Percentiles rank a stretch among this genome's conserved stretches.
Conservation (phyloP, 2,888 invertebrate genomes). For the Polydesmus complanatus region DNA sequence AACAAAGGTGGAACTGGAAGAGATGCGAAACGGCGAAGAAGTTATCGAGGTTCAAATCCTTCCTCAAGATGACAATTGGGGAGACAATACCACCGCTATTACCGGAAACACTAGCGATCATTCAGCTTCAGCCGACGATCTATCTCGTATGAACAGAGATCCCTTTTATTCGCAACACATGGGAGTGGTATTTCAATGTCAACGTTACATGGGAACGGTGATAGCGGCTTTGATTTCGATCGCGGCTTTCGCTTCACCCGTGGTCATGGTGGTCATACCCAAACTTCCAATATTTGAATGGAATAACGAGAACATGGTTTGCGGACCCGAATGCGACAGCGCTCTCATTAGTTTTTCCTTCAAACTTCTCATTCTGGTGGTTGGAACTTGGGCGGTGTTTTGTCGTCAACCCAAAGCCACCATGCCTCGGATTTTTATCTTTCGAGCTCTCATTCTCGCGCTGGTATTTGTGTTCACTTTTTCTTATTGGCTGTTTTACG, state of each 20-base stretch:
- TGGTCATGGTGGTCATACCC: constrained; percentile 88
- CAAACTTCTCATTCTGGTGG: constrained; percentile 71
- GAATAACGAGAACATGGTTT: constrained; percentile 43
- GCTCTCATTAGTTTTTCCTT: constrained; percentile 79
- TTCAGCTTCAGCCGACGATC: constrained; percentile 80
- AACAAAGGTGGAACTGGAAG: constrained; percentile 25
- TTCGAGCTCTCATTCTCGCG: constrained; percentile 73
- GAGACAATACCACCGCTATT: constrained; percentile 93
- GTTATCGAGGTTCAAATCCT: constrained; percentile 91
- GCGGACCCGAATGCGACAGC: constrained; percentile 88
- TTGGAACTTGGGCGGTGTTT: constrained; percentile 88
- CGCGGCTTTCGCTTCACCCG: constrained; percentile 75
- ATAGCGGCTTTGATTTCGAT: constrained; percentile 64
- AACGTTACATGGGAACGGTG: constrained; percentile 67
- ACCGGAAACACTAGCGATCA: constrained; percentile 94
- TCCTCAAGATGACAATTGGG: constrained; percentile 91
- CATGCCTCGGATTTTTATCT: constrained; percentile 80
- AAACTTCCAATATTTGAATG: constrained; percentile 46
- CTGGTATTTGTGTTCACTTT: constrained; percentile 82
- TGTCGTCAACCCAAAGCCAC: constrained; percentile 68
- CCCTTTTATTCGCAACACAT: constrained; percentile 16
- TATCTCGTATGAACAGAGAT: constrained; percentile 7
- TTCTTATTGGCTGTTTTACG: constrained; percentile 96
- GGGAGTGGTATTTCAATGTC: constrained; percentile 39
- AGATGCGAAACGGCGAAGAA: constrained; percentile 36